Base-by-base conservation (phyloP, 92 coral and sea anemone genomes). In the Phenganax stokvisi region DNA sequence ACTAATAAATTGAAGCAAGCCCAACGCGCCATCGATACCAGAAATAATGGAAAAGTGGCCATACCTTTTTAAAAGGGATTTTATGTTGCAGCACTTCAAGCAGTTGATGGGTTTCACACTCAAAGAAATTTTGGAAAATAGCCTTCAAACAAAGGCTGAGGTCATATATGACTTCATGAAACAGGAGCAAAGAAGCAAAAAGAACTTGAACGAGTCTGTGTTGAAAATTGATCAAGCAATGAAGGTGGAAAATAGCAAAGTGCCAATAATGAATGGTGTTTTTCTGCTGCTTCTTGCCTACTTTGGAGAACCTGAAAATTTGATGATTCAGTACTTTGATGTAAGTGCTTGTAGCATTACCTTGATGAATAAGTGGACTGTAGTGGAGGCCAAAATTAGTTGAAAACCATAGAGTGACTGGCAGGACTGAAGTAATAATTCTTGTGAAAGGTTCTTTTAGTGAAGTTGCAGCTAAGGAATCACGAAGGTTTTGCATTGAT, bases 1-100 rank as follows among this genome's bases (percentile, higher is more conserved):
- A 15, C 53, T 75, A 3, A 75, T 75, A 15, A 75, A 77, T 25
- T 13, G 71, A 59, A 58, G 27, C 29, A 51, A 77, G 12, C 81
- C 81, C 7, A 77, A 56, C 51, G 4, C 20, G 20, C 66, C 71
- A 5, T 77, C 81, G 52, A 58, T 77, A 7, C 58, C 3, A 25
- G 81, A 83, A 59, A 83, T 83, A 17, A 72, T 73, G 74, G 70
- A 72, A 9, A 6, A 51, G 37, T 81, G 84, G 84, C 84, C 76
- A 29, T 72, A n/a, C 31, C 62, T 81, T 27, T 81, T 81, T 13
- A 51, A 81, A 25, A 25, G 1, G 30, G 61, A 81, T 7, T 25
- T 3, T 9, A 31, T 81, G 59, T 70, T 70, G 56, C 80, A 29
- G 8, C 71, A 77, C 20, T 77, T 77, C 20, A 10, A 61, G 27